Evolutionary conservation across 64 coral and sea anemone genomes (phyloP).

Genomic region (Astreopora myriophthalma): DNA sequence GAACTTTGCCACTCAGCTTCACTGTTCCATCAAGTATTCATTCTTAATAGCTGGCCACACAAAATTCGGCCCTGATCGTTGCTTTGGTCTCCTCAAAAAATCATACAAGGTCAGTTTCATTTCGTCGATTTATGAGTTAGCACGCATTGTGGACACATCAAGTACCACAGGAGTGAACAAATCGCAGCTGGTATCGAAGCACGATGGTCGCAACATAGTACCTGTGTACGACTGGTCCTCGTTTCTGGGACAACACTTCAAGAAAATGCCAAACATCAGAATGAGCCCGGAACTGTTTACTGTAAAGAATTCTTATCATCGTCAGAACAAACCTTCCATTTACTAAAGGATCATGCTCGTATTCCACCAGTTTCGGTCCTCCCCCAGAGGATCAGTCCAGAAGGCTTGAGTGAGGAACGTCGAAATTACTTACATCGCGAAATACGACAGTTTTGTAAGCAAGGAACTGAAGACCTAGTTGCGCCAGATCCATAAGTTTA

Average conservation of each 20-base stretch:
- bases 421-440: background rate
- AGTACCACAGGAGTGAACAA: constrained; percentile 48
- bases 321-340: background rate
- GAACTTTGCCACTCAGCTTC: constrained; percentile 10
- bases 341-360: background rate
- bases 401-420: background rate
- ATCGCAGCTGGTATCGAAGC: constrained; percentile 6
- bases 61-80: background rate
- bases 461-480: background rate
- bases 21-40: background rate
- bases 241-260: constrained; percentile 16
- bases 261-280: constrained; percentile 2
- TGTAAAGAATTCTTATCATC: background rate
- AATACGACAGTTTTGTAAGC: background rate
- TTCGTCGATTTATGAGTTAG: constrained; percentile 56
- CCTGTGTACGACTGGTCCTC: constrained; percentile 37
- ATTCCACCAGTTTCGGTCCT: background rate
- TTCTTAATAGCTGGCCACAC: constrained; percentile 1
- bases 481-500: background rate
- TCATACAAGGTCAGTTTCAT: constrained; percentile 19
- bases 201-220: constrained; percentile 41
- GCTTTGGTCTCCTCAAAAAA: constrained; percentile 10
- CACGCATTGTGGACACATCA: constrained; percentile 19
- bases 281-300: constrained; percentile 20
- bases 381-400: background rate